phyloP scores from a whole-genome alignment of 2,888 invertebrate species.

The Athripsodes cinereus region DNA sequence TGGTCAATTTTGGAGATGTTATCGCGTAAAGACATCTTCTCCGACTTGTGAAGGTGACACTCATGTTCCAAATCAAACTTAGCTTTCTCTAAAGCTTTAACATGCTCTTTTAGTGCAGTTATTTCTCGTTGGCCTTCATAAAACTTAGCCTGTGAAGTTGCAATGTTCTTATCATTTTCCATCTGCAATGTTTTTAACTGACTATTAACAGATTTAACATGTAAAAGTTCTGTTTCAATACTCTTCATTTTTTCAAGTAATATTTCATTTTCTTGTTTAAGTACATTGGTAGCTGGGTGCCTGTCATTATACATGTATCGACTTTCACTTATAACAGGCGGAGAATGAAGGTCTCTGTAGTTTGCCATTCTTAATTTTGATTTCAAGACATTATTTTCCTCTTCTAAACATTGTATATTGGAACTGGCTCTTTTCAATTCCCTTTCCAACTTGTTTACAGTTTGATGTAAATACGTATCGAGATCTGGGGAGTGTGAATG shows the following conservation, averaged over 20 bases:
- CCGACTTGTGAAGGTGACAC: conserved; percentile 53
- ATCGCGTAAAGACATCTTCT: conserved; percentile 56
- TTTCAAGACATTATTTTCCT: conserved; percentile 53
- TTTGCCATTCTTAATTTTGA: conserved; percentile 43
- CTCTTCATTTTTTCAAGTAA: conserved; percentile 44
- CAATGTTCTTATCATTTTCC: conserved; percentile 67
- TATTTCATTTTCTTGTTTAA: conserved; percentile 34
- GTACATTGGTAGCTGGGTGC: neutral
- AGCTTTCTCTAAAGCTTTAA: conserved; percentile 52
- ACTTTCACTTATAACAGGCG: neutral
- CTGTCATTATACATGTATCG: neutral
- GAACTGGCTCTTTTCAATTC: conserved; percentile 48
- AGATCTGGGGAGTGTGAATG: conserved; percentile 6
- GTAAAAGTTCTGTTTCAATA: conserved; percentile 45
- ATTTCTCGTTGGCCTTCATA: conserved; percentile 58
- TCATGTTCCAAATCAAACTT: conserved; percentile 56
- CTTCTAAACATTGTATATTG: conserved; percentile 50
- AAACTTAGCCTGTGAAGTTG: conserved; percentile 63
- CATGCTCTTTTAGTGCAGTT: conserved; percentile 52
- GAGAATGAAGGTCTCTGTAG: neutral
- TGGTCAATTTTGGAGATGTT: conserved; percentile 60
- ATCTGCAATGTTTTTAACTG: conserved; percentile 64
- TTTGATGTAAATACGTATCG: conserved; percentile 13
- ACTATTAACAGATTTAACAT: conserved; percentile 45
- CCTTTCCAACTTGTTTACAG: conserved; percentile 19